phyloP scores from a whole-genome alignment of 2,797 vertebrate genomes.

The Trichosurus vulpecula region DNA sequence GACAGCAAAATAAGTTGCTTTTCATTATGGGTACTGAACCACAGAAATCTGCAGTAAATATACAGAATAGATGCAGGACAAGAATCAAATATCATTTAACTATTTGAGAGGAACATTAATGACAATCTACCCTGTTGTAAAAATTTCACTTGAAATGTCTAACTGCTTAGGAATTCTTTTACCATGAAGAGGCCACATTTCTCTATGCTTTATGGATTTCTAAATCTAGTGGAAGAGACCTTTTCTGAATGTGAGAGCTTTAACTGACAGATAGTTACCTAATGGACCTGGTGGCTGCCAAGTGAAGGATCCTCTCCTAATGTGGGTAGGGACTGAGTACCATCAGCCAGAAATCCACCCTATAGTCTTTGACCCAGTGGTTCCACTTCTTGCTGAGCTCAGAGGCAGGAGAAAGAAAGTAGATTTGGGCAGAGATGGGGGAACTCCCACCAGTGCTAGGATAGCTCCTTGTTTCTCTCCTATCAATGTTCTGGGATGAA shows the following conservation, averaged over 20 bases:
- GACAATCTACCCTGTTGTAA: not conserved
- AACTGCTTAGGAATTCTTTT: not conserved
- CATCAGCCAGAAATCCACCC: too few relatives aligned
- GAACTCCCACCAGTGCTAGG: too few relatives aligned
- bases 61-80: too few relatives aligned
- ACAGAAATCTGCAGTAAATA: not conserved
- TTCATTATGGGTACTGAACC: slow-evolving; percentile 8
- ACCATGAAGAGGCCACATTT: not conserved
- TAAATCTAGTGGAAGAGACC: not conserved
- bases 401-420: too few relatives aligned
- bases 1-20: slow-evolving; percentile 46
- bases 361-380: too few relatives aligned
- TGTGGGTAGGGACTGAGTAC: too few relatives aligned
- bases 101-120: not conserved
- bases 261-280: not conserved
- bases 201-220: not conserved
- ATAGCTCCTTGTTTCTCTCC: too few relatives aligned
- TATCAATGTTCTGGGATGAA: too few relatives aligned
- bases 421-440: too few relatives aligned
- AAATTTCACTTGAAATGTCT: not conserved
- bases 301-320: too few relatives aligned
- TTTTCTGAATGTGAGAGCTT: accelerated
- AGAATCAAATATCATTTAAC: not conserved
- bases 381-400: too few relatives aligned
- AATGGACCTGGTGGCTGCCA: not conserved